Conservation (phyloP, 2,797 vertebrate genomes). For the Vireo griseus region DNA sequence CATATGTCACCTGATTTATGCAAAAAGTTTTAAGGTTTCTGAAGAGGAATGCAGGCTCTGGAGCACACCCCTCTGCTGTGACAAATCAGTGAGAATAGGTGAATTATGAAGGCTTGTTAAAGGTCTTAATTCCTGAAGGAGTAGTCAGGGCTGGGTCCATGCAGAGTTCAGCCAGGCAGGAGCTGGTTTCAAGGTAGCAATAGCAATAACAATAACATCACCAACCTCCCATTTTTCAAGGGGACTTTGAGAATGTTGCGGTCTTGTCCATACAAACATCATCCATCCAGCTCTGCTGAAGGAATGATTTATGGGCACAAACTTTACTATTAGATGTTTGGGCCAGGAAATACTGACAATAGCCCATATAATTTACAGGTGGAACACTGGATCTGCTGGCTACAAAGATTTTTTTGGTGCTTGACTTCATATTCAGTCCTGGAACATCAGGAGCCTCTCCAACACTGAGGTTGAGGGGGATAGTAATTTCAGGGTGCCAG, state of each 20-base stretch:
- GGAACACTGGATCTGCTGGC: not conserved
- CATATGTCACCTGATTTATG: not conserved
- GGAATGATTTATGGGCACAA: not conserved
- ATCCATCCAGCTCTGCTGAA: not conserved
- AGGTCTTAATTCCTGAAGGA: not conserved
- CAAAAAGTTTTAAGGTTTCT: not conserved
- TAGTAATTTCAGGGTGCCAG: not conserved
- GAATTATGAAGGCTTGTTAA: not conserved
- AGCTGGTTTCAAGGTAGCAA: not conserved
- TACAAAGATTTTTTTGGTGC: not conserved
- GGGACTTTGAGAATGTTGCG: not conserved
- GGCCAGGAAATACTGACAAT: not conserved
- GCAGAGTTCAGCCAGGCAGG: not conserved
- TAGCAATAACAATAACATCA: not conserved
- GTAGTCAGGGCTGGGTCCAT: not conserved
- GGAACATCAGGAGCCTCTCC: not conserved
- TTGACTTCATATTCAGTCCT: not conserved
- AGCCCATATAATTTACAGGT: not conserved
- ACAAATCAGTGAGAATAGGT: not conserved
- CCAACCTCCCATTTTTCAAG: not conserved
- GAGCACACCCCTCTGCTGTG: not conserved
- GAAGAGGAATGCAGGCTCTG: not conserved
- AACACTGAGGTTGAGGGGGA: not conserved
- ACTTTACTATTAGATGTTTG: not conserved
- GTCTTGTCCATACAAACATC: not conserved